Conservation (phyloP, 2,797 vertebrate genomes). For the Jordanella pulchra region DNA sequence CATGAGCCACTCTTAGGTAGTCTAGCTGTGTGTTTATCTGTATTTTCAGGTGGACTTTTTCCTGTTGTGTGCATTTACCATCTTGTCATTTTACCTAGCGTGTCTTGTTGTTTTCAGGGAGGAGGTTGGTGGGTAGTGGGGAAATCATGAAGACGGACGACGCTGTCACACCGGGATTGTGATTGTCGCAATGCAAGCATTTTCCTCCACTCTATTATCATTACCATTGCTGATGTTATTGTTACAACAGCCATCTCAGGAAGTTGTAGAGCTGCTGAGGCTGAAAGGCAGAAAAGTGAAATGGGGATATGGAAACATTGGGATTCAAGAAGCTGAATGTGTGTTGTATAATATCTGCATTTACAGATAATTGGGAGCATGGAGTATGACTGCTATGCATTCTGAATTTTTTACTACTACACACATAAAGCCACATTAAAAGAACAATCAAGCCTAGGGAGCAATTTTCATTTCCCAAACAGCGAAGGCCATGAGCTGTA, state of each 20-base stretch:
- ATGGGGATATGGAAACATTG: slow-evolving; percentile 65
- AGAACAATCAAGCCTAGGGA: slow-evolving; percentile 45
- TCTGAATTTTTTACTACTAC: slow-evolving; percentile 54
- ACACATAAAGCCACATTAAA: slow-evolving; percentile 46
- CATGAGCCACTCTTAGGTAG: not conserved
- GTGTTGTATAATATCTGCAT: slow-evolving; percentile 75
- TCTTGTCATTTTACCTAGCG: slow-evolving; percentile 41
- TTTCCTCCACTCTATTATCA: slow-evolving; percentile 73
- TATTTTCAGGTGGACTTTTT: slow-evolving; percentile 25
- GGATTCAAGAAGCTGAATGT: slow-evolving; percentile 63
- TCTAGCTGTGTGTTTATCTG: slow-evolving; percentile 5
- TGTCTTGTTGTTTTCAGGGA: slow-evolving; percentile 18
- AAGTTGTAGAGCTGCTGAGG: slow-evolving; percentile 64
- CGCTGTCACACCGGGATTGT: slow-evolving; percentile 64
- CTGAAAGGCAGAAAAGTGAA: slow-evolving; percentile 57
- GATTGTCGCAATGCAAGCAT: slow-evolving; percentile 71
- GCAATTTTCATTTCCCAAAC: slow-evolving; percentile 57
- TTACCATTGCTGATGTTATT: slow-evolving; percentile 74
- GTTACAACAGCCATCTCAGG: slow-evolving; percentile 70
- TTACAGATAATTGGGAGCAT: slow-evolving; percentile 73
- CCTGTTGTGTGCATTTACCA: slow-evolving; percentile 32
- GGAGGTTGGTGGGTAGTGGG: slow-evolving; percentile 12
- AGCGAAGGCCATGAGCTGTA: slow-evolving; percentile 37
- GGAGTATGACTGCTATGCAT: slow-evolving; percentile 61
- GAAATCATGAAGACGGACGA: slow-evolving; percentile 76